Percentiles rank a stretch among this genome's conserved stretches.
Evolutionary conservation across 2,797 vertebrate genomes (phyloP).

Genomic region (Gadopsis marmoratus): DNA sequence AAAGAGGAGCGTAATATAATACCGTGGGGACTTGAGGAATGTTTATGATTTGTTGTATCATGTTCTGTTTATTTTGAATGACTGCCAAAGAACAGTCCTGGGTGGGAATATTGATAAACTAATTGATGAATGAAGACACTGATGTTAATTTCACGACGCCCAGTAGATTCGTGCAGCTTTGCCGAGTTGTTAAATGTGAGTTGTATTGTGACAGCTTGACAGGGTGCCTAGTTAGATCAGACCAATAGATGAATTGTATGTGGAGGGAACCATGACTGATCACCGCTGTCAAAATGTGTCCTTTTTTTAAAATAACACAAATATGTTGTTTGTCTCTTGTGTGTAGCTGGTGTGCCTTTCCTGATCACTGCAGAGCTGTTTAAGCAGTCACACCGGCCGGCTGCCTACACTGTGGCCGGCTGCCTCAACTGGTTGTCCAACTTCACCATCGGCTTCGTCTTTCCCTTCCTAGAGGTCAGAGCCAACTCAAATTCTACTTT

Average conservation of each 20-base stretch:
- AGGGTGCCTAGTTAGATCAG: constrained; percentile 36
- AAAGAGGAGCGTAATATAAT: constrained; percentile 45
- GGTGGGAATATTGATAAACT: constrained; percentile 67
- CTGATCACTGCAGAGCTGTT: constrained; percentile 94
- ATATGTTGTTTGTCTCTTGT: neutral
- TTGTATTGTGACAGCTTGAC: constrained; percentile 48
- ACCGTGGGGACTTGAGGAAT: constrained; percentile 41
- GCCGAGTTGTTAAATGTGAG: constrained; percentile 50
- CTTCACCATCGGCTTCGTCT: constrained; percentile 91
- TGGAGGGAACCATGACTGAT: constrained; percentile 1
- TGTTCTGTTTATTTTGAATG: constrained; percentile 55
- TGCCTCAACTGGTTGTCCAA: constrained; percentile 94
- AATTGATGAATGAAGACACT: constrained; percentile 56
- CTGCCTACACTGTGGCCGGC: constrained; percentile 90
- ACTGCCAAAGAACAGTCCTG: constrained; percentile 50
- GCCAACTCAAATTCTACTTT: neutral
- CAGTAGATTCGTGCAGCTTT: constrained; percentile 52
- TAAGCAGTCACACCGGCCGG: constrained; percentile 90
- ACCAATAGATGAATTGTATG: constrained; percentile 11
- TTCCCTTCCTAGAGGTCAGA: constrained; percentile 92
- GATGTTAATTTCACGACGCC: constrained; percentile 60
- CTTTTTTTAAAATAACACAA: constrained; percentile 11
- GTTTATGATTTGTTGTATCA: constrained; percentile 48
- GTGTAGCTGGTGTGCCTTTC: constrained; percentile 89
- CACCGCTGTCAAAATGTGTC: neutral